Evolutionary conservation across 2,797 vertebrate species (phyloP), one percentile per base, ranked within the genome.

Genomic region (Cossypha niveicapilla): DNA sequence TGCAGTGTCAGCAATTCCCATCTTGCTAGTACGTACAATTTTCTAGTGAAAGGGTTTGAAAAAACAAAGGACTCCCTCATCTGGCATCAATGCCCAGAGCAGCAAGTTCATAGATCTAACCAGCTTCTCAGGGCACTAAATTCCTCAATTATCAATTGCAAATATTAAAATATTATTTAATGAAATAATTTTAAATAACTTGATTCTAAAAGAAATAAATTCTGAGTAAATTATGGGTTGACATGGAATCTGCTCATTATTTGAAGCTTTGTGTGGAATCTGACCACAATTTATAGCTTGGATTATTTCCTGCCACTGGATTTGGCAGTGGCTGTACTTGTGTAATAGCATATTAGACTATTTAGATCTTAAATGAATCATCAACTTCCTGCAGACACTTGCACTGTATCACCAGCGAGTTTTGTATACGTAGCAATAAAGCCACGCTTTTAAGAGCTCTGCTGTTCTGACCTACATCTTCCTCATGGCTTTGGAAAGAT

Each of bases 61-160:
- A 88, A 72, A 78, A 92, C 66, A 92, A 93, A 88, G 53, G 77
- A 56, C 67, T 95, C 87, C 67, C 25, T 93, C 78, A 88, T 76
- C 78, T 79, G 85, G 75, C 60, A 91, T 24, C 51, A 87, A 56
- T 79, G 60, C 23, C 60, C 30, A 60, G 16, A 94, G 60, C 56
- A 72, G 76, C 42, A 85, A 86, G 37, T 60, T 88, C 51, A 72
- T 10, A 91, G 60, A 61, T 30, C 51, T 53, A 47, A 62, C 44
- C 3, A 2, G 35, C 28, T 91, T 53, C 44, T 54, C 71, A 44
- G 47, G 58, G 56, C 51, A 75, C 16, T 34, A 57, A 32, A 51
- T 60, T 83, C 76, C 63, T 48, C 19, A 84, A 76, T 35, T 66
- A 79, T 19, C 16, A 54, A 32, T 39, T 84, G 9, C 21, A 90